phyloP scores from a whole-genome alignment of 2,888 invertebrate genomes.

The Pycnomerus fuliginosus region DNA sequence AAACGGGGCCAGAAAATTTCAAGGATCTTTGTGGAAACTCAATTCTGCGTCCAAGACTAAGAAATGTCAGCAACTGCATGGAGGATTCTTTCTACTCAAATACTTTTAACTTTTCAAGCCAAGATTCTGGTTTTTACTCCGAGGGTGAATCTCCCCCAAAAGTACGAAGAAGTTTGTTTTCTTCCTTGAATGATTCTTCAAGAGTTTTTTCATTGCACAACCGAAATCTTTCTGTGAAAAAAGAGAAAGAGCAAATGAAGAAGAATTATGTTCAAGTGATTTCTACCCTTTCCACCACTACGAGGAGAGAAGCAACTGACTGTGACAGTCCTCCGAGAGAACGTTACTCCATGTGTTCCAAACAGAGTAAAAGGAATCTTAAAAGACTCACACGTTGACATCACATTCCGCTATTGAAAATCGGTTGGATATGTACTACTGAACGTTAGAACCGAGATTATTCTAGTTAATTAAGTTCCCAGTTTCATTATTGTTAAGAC shows the following conservation, averaged over 20 bases:
- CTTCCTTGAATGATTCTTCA: not conserved
- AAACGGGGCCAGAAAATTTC: conserved; percentile 44
- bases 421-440: no score
- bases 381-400: conserved; percentile 45
- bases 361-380: conserved; percentile 45
- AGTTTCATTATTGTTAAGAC: no score
- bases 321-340: conserved; percentile 41
- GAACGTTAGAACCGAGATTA: no score
- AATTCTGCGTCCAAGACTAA: conserved; percentile 16
- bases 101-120: conserved; percentile 7
- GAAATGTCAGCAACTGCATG: conserved; percentile 11
- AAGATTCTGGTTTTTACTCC: conserved; percentile 33
- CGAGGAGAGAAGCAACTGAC: not conserved
- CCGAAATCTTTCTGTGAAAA: conserved; percentile 2
- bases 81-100: conserved; percentile 6
- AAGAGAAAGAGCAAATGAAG: not conserved
- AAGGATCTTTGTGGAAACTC: conserved; percentile 43
- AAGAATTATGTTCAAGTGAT: not conserved
- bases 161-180: conserved; percentile 33
- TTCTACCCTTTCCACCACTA: conserved; percentile 4
- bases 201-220: conserved; percentile 4
- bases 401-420: conserved; percentile 21
- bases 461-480: no score
- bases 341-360: conserved; percentile 39
- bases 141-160: conserved; percentile 33